A percentile compares a stretch with the other conserved stretches of the same genome.
phyloP scores from a whole-genome alignment of 2,113 vertebrate species.

The Hassar affinis region DNA sequence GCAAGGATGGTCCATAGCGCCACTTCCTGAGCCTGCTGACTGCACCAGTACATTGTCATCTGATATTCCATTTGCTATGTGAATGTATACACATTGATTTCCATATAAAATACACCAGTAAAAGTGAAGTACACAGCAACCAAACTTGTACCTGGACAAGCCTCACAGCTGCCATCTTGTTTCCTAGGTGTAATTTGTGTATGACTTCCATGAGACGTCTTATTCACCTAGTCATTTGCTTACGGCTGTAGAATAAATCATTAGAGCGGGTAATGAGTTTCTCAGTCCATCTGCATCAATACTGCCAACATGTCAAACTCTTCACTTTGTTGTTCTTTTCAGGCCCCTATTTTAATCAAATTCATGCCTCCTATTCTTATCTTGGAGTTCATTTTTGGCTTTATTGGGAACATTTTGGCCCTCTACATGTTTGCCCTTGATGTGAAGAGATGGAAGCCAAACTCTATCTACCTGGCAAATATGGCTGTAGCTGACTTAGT shows the following conservation, averaged over 20 bases:
- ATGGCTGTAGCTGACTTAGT: constrained; percentile 73
- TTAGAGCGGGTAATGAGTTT: background rate
- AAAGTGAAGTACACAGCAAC: no score
- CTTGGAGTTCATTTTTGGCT: constrained; percentile 71
- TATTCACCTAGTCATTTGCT: constrained; percentile 12
- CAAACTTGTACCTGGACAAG: no score
- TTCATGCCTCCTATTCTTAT: constrained; percentile 70
- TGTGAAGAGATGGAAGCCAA: constrained; percentile 72
- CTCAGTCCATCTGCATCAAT: background rate
- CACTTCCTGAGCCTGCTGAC: no score
- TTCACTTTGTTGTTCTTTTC: constrained; percentile 68
- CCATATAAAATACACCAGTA: no score
- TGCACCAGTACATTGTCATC: no score
- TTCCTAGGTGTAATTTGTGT: no score
- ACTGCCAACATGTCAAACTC: constrained; percentile 36
- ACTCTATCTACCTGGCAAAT: constrained; percentile 72
- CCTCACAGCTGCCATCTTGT: no score
- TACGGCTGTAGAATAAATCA: constrained; percentile 4
- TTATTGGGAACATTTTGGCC: constrained; percentile 68
- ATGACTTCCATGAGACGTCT: no score
- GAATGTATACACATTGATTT: no score
- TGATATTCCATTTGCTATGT: no score
- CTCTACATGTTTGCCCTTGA: constrained; percentile 73
- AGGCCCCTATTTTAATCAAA: constrained; percentile 62
- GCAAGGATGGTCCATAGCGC: no score